Percentiles rank a stretch among this genome's conserved stretches.
Evolutionary conservation across 2,113 vertebrate genomes (phyloP).

Genomic region (Daboia siamensis): DNA sequence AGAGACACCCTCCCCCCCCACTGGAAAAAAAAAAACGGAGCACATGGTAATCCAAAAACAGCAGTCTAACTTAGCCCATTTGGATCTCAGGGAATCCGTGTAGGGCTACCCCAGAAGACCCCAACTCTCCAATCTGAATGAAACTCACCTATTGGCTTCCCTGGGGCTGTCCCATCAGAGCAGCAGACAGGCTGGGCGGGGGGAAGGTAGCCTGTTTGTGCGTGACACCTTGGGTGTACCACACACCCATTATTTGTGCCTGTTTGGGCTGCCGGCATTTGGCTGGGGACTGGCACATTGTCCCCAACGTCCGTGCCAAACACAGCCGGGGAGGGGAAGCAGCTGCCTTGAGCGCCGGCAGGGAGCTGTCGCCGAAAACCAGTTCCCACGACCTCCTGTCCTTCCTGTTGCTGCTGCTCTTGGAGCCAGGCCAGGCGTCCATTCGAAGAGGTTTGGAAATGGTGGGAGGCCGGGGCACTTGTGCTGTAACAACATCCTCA

Average conservation of each 20-base stretch:
- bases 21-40: background rate
- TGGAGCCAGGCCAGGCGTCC: conserved; percentile 12
- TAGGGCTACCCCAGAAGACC: background rate
- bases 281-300: conserved; percentile 8
- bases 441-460: background rate
- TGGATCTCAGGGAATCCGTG: background rate
- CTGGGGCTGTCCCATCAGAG: background rate
- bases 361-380: background rate
- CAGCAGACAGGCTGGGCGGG: no score
- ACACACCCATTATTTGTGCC: background rate
- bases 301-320: background rate
- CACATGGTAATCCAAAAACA: background rate
- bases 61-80: background rate
- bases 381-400: conserved; percentile 26
- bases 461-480: background rate
- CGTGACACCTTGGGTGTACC: background rate
- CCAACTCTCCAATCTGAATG: background rate
- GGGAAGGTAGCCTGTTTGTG: background rate
- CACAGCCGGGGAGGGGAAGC: background rate
- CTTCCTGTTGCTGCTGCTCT: conserved; percentile 14
- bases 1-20: background rate
- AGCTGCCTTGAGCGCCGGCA: background rate
- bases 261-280: background rate
- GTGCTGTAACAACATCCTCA: background rate
- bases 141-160: background rate